A percentile compares a stretch with the other conserved stretches of the same genome.
These are phyloP conservation scores for Sterrhoptilus dennistouni DNA, from an alignment of 2,113 vertebrate genomes.

Conservation along the genomic window DNA sequence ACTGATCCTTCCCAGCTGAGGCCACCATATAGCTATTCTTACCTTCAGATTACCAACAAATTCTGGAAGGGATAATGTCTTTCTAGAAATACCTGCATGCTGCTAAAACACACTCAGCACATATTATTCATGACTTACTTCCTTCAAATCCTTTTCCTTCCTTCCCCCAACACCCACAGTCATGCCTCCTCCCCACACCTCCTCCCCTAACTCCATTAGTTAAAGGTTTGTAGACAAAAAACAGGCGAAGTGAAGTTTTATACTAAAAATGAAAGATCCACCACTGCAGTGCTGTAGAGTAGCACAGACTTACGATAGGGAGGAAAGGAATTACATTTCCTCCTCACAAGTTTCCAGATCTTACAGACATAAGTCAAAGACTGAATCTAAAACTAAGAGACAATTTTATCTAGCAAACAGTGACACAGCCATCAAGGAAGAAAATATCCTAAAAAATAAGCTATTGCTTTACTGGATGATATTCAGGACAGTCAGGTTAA, in stretches of 20 bases:
- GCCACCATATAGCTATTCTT: background rate
- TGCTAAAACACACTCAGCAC: background rate
- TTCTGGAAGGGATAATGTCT: background rate
- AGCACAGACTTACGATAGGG: background rate
- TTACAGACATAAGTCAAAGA: background rate
- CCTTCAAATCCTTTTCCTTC: background rate
- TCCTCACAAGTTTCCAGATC: background rate
- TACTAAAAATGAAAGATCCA: background rate
- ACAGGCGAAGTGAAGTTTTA: background rate
- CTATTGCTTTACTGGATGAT: background rate
- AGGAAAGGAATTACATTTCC: background rate
- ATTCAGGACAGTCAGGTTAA: slow-evolving; percentile 17
- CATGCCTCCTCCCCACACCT: rapidly evolving
- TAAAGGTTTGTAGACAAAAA: background rate
- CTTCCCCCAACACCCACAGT: background rate
- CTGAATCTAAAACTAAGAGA: background rate
- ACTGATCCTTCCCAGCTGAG: background rate
- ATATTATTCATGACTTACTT: background rate
- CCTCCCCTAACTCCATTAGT: background rate
- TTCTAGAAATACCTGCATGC: slow-evolving; percentile 3
- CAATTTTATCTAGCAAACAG: background rate
- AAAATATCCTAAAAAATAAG: background rate
- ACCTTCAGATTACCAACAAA: background rate
- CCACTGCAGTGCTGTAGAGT: background rate
- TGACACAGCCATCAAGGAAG: background rate